Conservation (phyloP, 2,113 vertebrate species). For the Daubentonia madagascariensis region DNA sequence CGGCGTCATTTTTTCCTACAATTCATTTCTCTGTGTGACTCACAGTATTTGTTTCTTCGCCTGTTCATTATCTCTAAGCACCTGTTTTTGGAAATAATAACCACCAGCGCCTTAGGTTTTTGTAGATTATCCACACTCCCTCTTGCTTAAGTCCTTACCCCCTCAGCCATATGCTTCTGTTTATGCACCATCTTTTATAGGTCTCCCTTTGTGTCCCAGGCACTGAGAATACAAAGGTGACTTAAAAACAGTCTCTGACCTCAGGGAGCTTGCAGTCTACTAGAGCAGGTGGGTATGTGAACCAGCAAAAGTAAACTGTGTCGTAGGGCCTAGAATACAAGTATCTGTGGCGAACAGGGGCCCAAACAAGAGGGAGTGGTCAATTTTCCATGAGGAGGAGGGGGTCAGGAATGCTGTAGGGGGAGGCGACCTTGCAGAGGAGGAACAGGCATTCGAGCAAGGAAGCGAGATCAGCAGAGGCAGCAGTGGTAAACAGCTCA, state of each 20-base stretch:
- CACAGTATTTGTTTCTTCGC: neutral
- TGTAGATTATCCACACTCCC: neutral
- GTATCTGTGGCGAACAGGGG: too few species aligned
- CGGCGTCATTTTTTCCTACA: neutral
- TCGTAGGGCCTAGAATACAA: neutral
- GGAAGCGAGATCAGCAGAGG: neutral
- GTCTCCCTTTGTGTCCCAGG: neutral
- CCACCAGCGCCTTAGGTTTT: neutral
- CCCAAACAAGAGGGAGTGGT: neutral
- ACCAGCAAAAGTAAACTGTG: neutral
- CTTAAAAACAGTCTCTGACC: neutral
- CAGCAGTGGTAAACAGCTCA: accelerated
- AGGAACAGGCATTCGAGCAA: neutral
- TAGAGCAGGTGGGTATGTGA: neutral
- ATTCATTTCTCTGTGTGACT: neutral
- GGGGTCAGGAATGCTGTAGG: neutral
- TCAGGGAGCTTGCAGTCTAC: neutral
- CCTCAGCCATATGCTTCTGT: neutral
- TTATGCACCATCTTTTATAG: neutral
- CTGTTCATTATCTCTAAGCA: neutral
- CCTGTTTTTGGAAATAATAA: neutral
- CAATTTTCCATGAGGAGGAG: neutral
- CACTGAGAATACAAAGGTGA: neutral
- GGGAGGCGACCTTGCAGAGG: neutral
- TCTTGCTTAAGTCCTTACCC: neutral